phyloP scores from a whole-genome alignment of 2,888 invertebrate species.

The Euspilapteryx auroguttella region DNA sequence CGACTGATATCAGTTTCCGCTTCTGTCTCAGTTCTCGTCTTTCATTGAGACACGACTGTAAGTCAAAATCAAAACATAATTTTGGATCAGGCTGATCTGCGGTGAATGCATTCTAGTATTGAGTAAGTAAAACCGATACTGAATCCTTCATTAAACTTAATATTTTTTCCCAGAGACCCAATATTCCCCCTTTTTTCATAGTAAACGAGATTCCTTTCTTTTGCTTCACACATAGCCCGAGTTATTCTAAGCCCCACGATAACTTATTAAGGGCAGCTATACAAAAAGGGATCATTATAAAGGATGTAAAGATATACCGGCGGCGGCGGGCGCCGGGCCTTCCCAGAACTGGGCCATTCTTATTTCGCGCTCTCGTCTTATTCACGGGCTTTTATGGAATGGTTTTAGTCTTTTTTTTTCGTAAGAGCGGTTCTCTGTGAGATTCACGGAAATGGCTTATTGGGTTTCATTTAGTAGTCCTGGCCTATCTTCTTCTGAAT shows the following conservation, averaged over 20 bases:
- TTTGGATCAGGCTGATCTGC: too few relatives aligned
- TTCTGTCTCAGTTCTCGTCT: too few relatives aligned
- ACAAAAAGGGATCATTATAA: constrained; percentile 55
- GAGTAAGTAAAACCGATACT: too few relatives aligned
- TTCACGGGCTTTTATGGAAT: constrained; percentile 42
- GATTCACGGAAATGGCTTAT: constrained; percentile 57
- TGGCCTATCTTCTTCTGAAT: constrained; percentile 33
- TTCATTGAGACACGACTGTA: too few relatives aligned
- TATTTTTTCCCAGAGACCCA: too few relatives aligned
- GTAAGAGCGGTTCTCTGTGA: constrained; percentile 45
- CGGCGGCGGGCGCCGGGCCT: constrained; percentile 42
- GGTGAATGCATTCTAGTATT: too few relatives aligned
- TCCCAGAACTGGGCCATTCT: constrained; percentile 56
- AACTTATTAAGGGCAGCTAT: constrained; percentile 39
- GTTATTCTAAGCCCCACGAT: constrained; percentile 1
- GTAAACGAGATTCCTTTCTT: too few relatives aligned
- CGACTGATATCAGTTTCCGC: too few relatives aligned
- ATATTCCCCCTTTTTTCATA: too few relatives aligned
- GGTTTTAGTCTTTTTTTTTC: constrained; percentile 38
- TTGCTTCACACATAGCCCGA: too few relatives aligned
- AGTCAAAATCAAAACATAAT: too few relatives aligned
- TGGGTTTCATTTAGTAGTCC: constrained; percentile 49
- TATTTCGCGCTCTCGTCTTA: constrained; percentile 57
- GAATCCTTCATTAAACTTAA: too few relatives aligned
- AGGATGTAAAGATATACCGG: constrained; percentile 50